Percentiles rank a stretch among this genome's conserved stretches.
Conservation (phyloP, 2,797 vertebrate genomes). For the Pampus argenteus region DNA sequence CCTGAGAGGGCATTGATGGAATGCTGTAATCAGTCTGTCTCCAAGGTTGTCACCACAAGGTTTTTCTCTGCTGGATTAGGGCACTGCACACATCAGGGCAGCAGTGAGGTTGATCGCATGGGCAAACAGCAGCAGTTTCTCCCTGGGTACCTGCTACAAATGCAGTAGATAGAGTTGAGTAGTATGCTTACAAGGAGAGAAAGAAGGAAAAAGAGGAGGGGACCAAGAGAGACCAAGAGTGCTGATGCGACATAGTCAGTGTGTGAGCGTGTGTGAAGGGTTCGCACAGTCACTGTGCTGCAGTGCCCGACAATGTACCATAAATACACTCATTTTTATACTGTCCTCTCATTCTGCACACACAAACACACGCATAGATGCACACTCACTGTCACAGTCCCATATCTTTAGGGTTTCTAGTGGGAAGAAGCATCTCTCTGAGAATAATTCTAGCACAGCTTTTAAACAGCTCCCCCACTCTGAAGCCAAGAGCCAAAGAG, state of each 20-base stretch:
- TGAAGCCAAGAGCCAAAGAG: conserved; percentile 73
- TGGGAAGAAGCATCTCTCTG: conserved; percentile 71
- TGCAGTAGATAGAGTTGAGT: conserved; percentile 74
- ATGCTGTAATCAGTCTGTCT: conserved; percentile 80
- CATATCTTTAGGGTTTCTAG: conserved; percentile 72
- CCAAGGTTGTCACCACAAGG: conserved; percentile 69
- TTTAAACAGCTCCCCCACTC: conserved; percentile 64
- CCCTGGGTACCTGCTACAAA: conserved; percentile 74
- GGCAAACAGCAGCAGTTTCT: conserved; percentile 70
- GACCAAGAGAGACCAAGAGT: conserved; percentile 55
- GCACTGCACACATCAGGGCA: conserved; percentile 61
- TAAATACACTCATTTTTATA: conserved; percentile 66
- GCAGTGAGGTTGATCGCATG: conserved; percentile 71
- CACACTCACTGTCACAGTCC: conserved; percentile 54
- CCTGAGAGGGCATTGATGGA: conserved; percentile 74
- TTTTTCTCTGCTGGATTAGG: conserved; percentile 65
- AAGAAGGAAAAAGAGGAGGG: conserved; percentile 29
- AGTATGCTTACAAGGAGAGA: conserved; percentile 62
- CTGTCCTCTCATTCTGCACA: conserved; percentile 42
- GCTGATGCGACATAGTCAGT: conserved; percentile 78
- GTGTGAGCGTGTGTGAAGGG: conserved; percentile 61
- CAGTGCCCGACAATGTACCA: conserved; percentile 71
- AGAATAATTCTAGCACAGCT: conserved; percentile 73
- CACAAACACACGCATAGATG: conserved; percentile 26
- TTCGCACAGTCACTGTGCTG: conserved; percentile 64